Base-by-base conservation (phyloP, 2,797 vertebrate genomes). In the Paguma larvata region DNA sequence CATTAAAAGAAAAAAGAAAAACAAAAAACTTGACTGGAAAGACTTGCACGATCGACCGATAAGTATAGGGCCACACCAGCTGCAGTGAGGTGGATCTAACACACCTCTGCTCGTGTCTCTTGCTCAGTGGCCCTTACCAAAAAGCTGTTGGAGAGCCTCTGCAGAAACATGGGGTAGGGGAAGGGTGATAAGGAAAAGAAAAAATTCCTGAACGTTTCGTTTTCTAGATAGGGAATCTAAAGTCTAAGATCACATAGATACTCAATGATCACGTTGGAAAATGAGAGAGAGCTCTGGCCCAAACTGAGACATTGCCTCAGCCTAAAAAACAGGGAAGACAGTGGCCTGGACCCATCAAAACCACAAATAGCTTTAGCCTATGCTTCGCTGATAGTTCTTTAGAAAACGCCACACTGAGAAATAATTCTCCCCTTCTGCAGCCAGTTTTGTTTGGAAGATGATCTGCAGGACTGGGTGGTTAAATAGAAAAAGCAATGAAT, bases 41-140 rank as follows among this genome's bases (percentile, higher is more conserved):
- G 34, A 23, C 25, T 21, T 30, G 51, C 41, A 63, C 38, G 5
- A 25, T 56, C 46, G 53, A 15, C 34, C 79, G 56, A 59, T 10
- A 34, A 48, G 38, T 6, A n/a, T 1, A 83, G 32, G 15, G 2
- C 56, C 14, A 0, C 5, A 0, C 14, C n/a, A 10, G 2, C 12
- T 75, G 11, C 41, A n/a, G 25, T 6, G 9, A 67, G 3, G 5
- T 30, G 13, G 4, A 5, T 80, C 65, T 38, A 38, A 73, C 48
- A 48, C 4, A 16, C 5, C 5, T 21, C 1, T 0, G 3, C 12
- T 67, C 12, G 0, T 16, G 3, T 6, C 77, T 63, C 62, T 80
- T 46, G 3, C 7, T 44, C 11, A 4, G 41, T 27, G 9, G 1
- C 48, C 75, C 21, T 48, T 46, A 14, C 30, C 3, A 34, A 16